Conservation (phyloP, 2,888 invertebrate genomes). For the Diplazon laetatorius region DNA sequence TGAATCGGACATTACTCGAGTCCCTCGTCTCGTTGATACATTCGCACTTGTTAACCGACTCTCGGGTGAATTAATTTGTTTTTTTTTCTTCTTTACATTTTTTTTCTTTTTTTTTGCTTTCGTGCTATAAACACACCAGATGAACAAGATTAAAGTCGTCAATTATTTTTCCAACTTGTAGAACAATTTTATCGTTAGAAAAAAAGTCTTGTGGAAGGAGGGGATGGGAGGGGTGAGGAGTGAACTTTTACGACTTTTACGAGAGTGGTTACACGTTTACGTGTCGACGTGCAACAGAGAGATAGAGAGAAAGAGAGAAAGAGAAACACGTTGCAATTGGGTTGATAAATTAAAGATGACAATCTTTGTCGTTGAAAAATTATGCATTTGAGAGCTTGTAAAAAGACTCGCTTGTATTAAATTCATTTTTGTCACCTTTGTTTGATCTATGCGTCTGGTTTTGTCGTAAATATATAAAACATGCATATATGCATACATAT, state of each 20-base stretch:
- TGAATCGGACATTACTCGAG: neutral
- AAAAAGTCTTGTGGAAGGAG: neutral
- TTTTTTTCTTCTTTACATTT: no score
- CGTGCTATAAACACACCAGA: neutral
- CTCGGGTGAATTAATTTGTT: constrained; percentile 7
- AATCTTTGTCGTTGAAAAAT: neutral
- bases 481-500: no score
- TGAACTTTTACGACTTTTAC: neutral
- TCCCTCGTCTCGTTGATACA: neutral
- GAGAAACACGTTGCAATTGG: neutral
- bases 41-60: constrained; percentile 8
- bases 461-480: no score
- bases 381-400: no score
- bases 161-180: neutral
- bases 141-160: constrained; percentile 13
- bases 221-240: no score
- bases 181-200: neutral
- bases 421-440: neutral
- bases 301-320: no score
- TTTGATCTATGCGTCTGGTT: neutral
- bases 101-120: no score
- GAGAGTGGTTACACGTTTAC: neutral
- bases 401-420: neutral
- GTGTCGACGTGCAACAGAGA: no score
- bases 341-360: neutral